Evolutionary conservation across 2,888 invertebrate species (phyloP).

Genomic region (Meteorus cinctellus): DNA sequence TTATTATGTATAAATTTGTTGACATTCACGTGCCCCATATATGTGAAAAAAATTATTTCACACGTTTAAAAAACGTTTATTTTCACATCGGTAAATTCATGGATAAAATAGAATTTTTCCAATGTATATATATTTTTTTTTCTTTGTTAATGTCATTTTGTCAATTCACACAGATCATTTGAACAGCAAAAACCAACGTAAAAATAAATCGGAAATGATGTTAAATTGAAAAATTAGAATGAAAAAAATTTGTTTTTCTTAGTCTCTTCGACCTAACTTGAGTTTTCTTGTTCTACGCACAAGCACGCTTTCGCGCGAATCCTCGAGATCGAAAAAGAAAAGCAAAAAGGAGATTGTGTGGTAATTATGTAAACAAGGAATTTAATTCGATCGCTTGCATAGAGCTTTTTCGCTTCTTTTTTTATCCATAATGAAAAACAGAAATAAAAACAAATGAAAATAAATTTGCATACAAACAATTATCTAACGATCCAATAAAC

Average conservation of each 20-base stretch:
- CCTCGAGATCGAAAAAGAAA: conserved; percentile 58
- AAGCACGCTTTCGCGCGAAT: conserved; percentile 59
- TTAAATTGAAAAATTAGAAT: not conserved
- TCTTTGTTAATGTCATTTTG: not conserved
- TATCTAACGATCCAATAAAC: conserved; percentile 16
- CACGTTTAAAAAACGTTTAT: not conserved
- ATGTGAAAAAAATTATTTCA: conserved; percentile 10
- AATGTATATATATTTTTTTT: not conserved
- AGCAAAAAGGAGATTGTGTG: conserved; percentile 58
- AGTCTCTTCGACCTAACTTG: conserved; percentile 58
- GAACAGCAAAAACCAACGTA: not conserved
- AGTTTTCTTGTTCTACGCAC: conserved; percentile 59
- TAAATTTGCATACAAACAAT: conserved; percentile 34
- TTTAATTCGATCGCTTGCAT: conserved; percentile 56
- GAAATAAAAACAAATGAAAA: not conserved
- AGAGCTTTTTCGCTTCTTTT: conserved; percentile 56
- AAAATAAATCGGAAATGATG: not conserved
- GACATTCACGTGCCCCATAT: conserved; percentile 15
- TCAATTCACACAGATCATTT: not conserved
- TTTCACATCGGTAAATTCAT: not conserved
- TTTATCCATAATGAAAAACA: conserved; percentile 49
- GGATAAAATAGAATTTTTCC: not conserved
- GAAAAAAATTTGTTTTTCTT: conserved; percentile 29
- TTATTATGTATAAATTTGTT: conserved; percentile 24
- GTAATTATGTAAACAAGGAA: conserved; percentile 57